Conservation (phyloP, 2,888 invertebrate genomes). For the Laothoe populi region DNA sequence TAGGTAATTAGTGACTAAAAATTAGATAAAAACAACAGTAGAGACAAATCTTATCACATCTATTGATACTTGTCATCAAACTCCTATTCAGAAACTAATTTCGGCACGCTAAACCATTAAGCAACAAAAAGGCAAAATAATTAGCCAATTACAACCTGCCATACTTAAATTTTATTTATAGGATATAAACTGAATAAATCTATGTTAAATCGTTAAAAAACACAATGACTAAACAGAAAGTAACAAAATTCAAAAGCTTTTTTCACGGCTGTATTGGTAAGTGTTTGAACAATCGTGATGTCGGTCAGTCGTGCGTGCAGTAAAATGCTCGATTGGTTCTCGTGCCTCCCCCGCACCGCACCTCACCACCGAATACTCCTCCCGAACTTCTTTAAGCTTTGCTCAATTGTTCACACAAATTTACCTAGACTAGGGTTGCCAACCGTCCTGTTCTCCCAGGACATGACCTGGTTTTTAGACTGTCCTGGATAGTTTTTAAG, state of each 20-base stretch:
- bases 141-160: background rate
- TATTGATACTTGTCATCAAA: too few species aligned
- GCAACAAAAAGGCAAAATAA: background rate
- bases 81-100: background rate
- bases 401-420: constrained; percentile 41
- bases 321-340: constrained; percentile 70
- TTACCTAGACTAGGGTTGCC: too few species aligned
- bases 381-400: constrained; percentile 53
- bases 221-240: constrained; percentile 28
- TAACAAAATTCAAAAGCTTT: constrained; percentile 25
- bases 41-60: too few species aligned
- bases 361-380: constrained; percentile 43
- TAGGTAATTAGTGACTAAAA: background rate
- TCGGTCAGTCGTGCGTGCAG: constrained; percentile 75
- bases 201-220: constrained; percentile 23
- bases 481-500: too few species aligned
- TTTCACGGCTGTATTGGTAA: constrained; percentile 36
- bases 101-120: background rate
- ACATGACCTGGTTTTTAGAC: too few species aligned
- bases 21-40: too few species aligned
- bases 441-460: too few species aligned
- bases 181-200: constrained; percentile 4
- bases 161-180: constrained; percentile 6
- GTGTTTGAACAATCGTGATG: constrained; percentile 65
- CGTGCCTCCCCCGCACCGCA: constrained; percentile 43